Evolutionary conservation across 2,888 invertebrate genomes (phyloP).

Genomic region (Malthinus seriepunctatus): DNA sequence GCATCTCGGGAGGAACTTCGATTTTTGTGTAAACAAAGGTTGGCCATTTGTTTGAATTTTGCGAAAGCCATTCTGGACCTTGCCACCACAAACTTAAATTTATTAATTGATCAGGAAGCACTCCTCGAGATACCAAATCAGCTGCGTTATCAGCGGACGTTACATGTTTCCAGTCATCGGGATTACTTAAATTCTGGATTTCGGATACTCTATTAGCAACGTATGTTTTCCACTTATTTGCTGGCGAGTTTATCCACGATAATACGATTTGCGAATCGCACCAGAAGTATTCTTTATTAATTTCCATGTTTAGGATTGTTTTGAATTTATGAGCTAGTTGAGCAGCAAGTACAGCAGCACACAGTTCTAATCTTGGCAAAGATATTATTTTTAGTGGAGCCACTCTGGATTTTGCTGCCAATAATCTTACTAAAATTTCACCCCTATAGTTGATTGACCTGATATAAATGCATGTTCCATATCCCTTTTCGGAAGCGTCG

Average conservation of each 20-base stretch:
- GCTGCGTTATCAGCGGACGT: slow-evolving; percentile 37
- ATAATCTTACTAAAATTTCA: slow-evolving; percentile 26
- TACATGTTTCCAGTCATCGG: slow-evolving; percentile 36
- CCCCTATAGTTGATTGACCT: no score
- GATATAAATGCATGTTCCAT: no score
- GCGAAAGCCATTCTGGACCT: neutral
- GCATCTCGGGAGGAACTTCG: neutral
- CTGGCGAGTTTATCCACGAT: slow-evolving; percentile 33
- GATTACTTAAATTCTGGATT: slow-evolving; percentile 25
- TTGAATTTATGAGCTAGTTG: slow-evolving; percentile 17
- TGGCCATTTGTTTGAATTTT: no score
- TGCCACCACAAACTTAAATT: neutral
- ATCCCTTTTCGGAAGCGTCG: no score
- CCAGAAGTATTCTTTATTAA: slow-evolving; percentile 30
- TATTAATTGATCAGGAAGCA: neutral
- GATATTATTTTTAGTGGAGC: slow-evolving; percentile 37
- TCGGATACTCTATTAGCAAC: slow-evolving; percentile 34
- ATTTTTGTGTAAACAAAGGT: no score
- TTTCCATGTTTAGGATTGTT: slow-evolving; percentile 2
- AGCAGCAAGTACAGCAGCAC: slow-evolving; percentile 32
- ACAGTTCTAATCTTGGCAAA: slow-evolving; percentile 37
- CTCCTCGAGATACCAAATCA: slow-evolving; percentile 39
- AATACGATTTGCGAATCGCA: slow-evolving; percentile 37
- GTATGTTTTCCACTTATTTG: slow-evolving; percentile 32
- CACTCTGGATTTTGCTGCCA: slow-evolving; percentile 39